These are phyloP conservation scores for Dryocosmus kuriphilus DNA, from an alignment of 2,888 invertebrate species.

Conservation along the genomic window DNA sequence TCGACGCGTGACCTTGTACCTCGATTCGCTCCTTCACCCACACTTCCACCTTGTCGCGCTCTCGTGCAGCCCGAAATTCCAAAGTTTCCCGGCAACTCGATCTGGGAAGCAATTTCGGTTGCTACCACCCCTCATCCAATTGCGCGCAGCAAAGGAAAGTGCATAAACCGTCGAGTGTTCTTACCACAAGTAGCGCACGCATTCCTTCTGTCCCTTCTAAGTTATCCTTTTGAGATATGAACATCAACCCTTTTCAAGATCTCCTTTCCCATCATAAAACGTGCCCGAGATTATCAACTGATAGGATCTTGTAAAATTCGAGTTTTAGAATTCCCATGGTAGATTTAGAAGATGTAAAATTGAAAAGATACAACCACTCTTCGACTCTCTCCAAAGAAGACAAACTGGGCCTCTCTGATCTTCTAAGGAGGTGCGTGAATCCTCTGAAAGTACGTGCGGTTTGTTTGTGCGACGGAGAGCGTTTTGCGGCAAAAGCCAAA, in stretches of 20 bases:
- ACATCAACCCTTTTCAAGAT: constrained; percentile 45
- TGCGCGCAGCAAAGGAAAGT: constrained; percentile 71
- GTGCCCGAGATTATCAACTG: neutral
- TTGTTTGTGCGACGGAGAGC: constrained; percentile 59
- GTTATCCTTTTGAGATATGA: constrained; percentile 43
- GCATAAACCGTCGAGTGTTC: constrained; percentile 72
- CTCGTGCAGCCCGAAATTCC: constrained; percentile 70
- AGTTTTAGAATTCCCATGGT: no score
- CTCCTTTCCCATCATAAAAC: constrained; percentile 30
- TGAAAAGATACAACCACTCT: no score
- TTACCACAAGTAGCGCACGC: constrained; percentile 46
- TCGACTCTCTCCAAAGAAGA: neutral
- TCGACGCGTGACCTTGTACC: constrained; percentile 76
- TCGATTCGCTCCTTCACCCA: constrained; percentile 59
- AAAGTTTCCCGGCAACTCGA: constrained; percentile 75
- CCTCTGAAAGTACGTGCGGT: constrained; percentile 24
- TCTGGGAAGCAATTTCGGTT: constrained; percentile 76
- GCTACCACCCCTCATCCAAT: constrained; percentile 65
- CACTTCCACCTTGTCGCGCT: constrained; percentile 54
- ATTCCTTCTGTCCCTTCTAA: constrained; percentile 45
- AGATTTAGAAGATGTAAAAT: neutral
- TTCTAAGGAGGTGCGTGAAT: constrained; percentile 15
- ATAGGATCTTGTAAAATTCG: no score
- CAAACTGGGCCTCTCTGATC: neutral
- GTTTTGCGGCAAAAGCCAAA: constrained; percentile 61